Percentiles rank a stretch among this genome's conserved stretches.
Conservation (phyloP, 2,797 vertebrate genomes). For the Lerista edwardsae region DNA sequence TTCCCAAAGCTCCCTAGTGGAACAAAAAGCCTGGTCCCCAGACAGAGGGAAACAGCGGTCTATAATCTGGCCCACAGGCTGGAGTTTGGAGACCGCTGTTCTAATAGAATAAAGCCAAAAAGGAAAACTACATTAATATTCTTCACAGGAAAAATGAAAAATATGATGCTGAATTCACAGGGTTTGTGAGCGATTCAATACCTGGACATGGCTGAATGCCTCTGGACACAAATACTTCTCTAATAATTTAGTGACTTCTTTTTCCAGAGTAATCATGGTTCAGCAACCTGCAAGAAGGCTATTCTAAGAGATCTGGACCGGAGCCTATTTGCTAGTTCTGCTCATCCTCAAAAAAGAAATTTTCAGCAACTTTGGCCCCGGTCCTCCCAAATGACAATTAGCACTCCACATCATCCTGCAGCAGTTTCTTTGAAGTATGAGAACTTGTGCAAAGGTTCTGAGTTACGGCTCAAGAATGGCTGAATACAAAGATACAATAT, state of each 20-base stretch:
- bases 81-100: too few relatives aligned
- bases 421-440: neutral
- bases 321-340: neutral
- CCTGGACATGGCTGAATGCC: constrained; percentile 7
- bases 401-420: neutral
- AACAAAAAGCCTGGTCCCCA: too few relatives aligned
- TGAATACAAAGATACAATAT: neutral
- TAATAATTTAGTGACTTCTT: constrained; percentile 23
- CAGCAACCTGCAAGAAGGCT: constrained; percentile 19
- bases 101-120: constrained; percentile 8
- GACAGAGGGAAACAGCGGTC: too few relatives aligned
- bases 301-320: constrained; percentile 12
- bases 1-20: too few relatives aligned
- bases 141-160: neutral
- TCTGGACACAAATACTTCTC: constrained; percentile 13
- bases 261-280: constrained; percentile 17
- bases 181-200: neutral
- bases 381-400: constrained; percentile 7
- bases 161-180: constrained; percentile 13
- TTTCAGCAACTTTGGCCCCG: neutral
- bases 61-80: too few relatives aligned
- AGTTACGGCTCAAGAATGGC: neutral
- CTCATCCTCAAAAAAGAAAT: neutral
- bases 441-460: neutral
- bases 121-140: neutral